Base-by-base conservation (phyloP, 2,888 invertebrate species). In the Steromphala cineraria region DNA sequence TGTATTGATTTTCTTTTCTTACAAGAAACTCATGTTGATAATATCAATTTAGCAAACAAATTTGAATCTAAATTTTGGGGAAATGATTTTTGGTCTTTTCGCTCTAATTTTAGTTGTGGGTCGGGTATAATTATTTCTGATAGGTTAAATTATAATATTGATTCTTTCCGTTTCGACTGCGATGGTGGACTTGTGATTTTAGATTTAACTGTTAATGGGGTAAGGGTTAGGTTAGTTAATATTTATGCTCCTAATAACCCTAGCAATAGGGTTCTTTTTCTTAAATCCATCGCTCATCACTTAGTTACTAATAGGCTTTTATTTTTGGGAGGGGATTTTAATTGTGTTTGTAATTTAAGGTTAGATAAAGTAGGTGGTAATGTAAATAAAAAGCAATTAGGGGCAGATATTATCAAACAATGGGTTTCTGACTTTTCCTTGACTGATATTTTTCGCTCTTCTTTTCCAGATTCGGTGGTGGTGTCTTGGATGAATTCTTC, bases 1-100 rank as follows among this genome's bases (percentile, higher is more conserved):
- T 80, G 82, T n/a, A 71, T 71, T 19, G 36, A 78, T 40, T 56
- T 78, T 36, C 31, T 78, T 24, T 67, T 78, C 13, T 21, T 77
- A 28, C 76, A 77, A 19, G 76, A 77, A 28, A 77, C 55, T n/a
- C 76, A 77, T 77, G 31, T 55, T 24, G n/a, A 53, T 31, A 31
- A 15, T 31, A 36, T 77, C 2, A n/a, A 5, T 53, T 24, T 31
- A 53, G 56, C n/a, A n/a, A 55, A 17, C 17, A 2, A 10, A 1
- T 53, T 56, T 53, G 28, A 53, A 17, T 19, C 24, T 10, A n/a
- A 36, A 19, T 24, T 53, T 36, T 13, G 55, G 7, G 53, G 53
- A 7, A 53, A 55, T 10, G 76, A 52, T 2, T 53, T 55, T 77
- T 77, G 76, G 76, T 55, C 55, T 13, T 56, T 77, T 53, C 55